Base-by-base conservation (phyloP, 92 coral and sea anemone genomes). In the Paragorgia papillata region DNA sequence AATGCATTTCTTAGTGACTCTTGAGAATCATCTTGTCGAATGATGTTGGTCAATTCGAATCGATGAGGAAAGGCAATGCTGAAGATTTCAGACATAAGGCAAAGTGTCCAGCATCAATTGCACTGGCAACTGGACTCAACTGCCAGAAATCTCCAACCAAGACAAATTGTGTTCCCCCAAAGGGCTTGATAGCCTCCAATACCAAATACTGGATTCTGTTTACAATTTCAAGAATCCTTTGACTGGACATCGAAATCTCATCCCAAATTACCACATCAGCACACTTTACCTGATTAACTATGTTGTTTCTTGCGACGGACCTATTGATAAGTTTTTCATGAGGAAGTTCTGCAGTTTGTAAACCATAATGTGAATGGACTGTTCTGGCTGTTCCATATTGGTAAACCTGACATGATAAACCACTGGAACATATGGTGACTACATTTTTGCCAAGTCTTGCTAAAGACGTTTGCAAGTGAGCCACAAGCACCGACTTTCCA, bases 11-110 rank as follows among this genome's bases (percentile, higher is more conserved):
- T 46, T 10, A 66, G 25, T 6, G 61, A 33, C 54, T 29, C 9
- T 28, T 81, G 57, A 2, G 35, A 46, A 33, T 73, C 41, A 7
- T 35, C 51, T n/a, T n/a, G n/a, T n/a, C n/a, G n/a, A n/a, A n/a
- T n/a, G n/a, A n/a, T n/a, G n/a, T 76, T 88, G 89, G 43, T 37
- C 43, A 80, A 73, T 43, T 80, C 80, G 44, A 57, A 75, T 13
- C 88, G 67, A 35, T 84, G 88, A 2, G 88, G 62, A 14, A 83
- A 70, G 3, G 83, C 80, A 3, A 9, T 37, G 21, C 33, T 18
- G 35, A 80, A 84, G 9, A 84, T 10, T 10, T 71, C 74, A 1
- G 88, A 67, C n/a, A 74, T 33, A 46, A 88, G 62, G 84, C 82
- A 27, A 69, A 81, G 26, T 59, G 28, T 37, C 88, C 83, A 46